Conservation (phyloP, 1,140 invertebrate species). For the Orchesella cincta region DNA sequence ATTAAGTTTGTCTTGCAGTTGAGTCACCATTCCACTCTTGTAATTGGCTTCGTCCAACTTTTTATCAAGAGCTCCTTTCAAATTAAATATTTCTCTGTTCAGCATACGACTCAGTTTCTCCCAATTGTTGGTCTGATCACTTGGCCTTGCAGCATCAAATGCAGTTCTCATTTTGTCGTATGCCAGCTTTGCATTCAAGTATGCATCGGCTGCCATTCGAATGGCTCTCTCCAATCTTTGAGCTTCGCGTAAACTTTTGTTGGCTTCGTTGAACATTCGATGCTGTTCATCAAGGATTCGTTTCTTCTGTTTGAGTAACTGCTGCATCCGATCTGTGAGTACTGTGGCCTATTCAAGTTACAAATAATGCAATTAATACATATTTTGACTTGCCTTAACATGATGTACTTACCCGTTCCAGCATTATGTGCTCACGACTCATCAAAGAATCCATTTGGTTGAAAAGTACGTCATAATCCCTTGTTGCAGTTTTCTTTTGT, state of each 20-base stretch:
- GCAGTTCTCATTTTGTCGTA: conserved; percentile 48
- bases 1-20: conserved; percentile 35
- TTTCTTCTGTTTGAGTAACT: conserved; percentile 27
- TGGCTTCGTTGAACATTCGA: conserved; percentile 37
- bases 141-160: conserved; percentile 42
- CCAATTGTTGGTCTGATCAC: conserved; percentile 40
- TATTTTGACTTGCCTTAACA: not conserved
- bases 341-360: not conserved
- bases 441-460: conserved; percentile 35
- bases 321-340: conserved; percentile 37
- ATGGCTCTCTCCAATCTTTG: conserved; percentile 41
- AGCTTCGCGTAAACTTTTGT: conserved; percentile 38
- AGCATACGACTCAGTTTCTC: conserved; percentile 45
- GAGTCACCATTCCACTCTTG: conserved; percentile 11
- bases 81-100: conserved; percentile 42
- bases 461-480: conserved; percentile 40
- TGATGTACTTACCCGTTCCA: conserved; percentile 34
- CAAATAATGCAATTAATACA: conserved; percentile 1
- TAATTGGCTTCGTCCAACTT: conserved; percentile 40
- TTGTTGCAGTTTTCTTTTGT: conserved; percentile 20
- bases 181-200: conserved; percentile 45
- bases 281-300: conserved; percentile 44
- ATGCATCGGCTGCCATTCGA: conserved; percentile 37
- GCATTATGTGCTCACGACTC: conserved; percentile 35
- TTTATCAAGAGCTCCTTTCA: conserved; percentile 41